These are phyloP conservation scores for Canis aureus DNA, from an alignment of 2,113 vertebrate species.

Conservation along the genomic window DNA sequence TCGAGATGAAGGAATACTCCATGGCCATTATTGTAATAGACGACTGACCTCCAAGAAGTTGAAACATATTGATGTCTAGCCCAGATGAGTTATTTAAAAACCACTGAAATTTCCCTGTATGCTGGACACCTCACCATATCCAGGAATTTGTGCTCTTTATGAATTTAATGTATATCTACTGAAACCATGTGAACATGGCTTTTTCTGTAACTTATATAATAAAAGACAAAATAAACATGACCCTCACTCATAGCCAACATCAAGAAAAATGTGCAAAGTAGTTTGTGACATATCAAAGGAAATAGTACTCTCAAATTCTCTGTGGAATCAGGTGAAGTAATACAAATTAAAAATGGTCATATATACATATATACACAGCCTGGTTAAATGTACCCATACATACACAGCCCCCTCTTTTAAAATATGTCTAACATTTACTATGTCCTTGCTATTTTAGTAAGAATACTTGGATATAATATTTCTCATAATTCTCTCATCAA, in stretches of 20 bases:
- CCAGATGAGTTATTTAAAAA: background rate
- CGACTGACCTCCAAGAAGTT: slow-evolving; percentile 45
- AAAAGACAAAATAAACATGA: background rate
- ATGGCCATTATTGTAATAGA: background rate
- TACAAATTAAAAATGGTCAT: background rate
- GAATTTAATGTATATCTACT: background rate
- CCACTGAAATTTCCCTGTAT: background rate
- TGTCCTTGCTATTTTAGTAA: background rate
- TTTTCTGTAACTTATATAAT: background rate
- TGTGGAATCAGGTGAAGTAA: background rate
- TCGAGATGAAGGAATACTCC: background rate
- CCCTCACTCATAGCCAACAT: background rate
- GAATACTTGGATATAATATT: background rate
- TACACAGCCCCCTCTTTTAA: background rate
- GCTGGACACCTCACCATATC: background rate
- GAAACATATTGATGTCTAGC: background rate
- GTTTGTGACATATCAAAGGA: background rate
- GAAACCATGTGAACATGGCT: background rate
- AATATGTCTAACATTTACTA: background rate
- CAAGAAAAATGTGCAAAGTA: background rate
- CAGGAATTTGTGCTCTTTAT: background rate
- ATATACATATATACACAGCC: background rate
- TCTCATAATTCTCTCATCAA: background rate
- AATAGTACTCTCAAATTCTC: background rate
- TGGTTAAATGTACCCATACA: background rate